Conservation (phyloP, 2,797 vertebrate genomes). For the Yasuhikotakia modesta region DNA sequence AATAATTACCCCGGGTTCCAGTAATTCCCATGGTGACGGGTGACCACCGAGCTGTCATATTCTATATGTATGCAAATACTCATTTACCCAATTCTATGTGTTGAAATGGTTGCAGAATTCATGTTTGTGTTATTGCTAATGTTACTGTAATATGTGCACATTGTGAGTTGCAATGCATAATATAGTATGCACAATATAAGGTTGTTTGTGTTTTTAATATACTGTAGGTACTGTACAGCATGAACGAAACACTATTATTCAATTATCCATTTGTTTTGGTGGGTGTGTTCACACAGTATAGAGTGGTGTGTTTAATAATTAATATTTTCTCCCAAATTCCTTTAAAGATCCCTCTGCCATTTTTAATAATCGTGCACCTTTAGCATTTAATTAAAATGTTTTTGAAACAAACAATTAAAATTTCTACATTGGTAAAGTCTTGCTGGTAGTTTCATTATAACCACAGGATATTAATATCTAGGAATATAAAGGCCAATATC, state of each 20-base stretch:
- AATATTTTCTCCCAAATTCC: neutral
- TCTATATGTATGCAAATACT: slow-evolving; percentile 19
- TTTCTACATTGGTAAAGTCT: neutral
- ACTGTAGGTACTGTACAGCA: neutral
- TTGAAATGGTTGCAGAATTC: slow-evolving; percentile 3
- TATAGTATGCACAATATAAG: slow-evolving; percentile 10
- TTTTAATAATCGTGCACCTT: neutral
- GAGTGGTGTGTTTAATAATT: neutral
- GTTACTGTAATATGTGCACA: neutral
- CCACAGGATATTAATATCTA: neutral
- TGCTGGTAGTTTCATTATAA: slow-evolving; percentile 1
- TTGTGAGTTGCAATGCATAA: neutral
- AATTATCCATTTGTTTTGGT: slow-evolving; percentile 15
- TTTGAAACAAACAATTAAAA: slow-evolving; percentile 1
- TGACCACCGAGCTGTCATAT: slow-evolving; percentile 25
- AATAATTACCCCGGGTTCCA: slow-evolving; percentile 7
- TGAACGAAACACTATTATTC: neutral
- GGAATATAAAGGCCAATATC: neutral
- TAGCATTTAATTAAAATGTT: neutral
- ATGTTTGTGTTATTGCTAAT: neutral
- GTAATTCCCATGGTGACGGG: neutral
- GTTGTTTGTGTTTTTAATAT: slow-evolving; percentile 10
- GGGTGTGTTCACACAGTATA: neutral
- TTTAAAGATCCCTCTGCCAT: neutral
- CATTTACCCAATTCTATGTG: slow-evolving; percentile 34